Conservation (phyloP, 2,888 invertebrate genomes). For the Allygus modestus region DNA sequence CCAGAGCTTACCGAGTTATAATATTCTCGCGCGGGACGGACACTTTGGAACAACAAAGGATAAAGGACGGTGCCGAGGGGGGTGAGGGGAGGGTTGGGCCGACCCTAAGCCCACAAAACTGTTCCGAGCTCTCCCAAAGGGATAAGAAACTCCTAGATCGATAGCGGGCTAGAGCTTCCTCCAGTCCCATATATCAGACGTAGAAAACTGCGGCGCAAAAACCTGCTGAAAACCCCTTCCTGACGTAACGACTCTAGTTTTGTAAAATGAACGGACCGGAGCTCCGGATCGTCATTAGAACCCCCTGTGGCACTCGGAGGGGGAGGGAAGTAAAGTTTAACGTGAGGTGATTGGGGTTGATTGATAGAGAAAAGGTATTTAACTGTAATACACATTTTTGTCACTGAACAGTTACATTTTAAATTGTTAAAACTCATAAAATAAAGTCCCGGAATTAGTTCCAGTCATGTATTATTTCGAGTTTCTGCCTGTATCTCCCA, state of each 20-base stretch:
- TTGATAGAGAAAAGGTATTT: no score
- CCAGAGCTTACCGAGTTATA: background rate
- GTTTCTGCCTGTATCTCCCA: no score
- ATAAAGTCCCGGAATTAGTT: no score
- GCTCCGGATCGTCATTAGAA: no score
- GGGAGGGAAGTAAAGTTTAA: no score
- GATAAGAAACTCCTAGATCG: constrained; percentile 59
- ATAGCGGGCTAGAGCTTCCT: constrained; percentile 44
- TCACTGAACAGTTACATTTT: no score
- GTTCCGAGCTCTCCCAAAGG: constrained; percentile 58
- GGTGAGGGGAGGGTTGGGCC: constrained; percentile 36
- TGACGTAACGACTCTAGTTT: background rate
- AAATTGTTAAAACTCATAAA: no score
- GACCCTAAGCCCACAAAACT: constrained; percentile 57
- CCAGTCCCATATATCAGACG: constrained; percentile 47
- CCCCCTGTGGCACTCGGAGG: no score
- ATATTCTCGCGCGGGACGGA: constrained; percentile 51
- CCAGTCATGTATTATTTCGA: no score
- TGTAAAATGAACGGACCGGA: no score
- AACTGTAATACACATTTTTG: no score
- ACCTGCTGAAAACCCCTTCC: constrained; percentile 12
- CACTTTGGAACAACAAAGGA: constrained; percentile 59
- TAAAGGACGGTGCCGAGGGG: constrained; percentile 38
- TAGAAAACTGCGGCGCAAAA: constrained; percentile 51
- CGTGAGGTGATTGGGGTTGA: no score